Evolutionary conservation across 2,888 invertebrate genomes (phyloP).

Genomic region (Isotomurus palustris): DNA sequence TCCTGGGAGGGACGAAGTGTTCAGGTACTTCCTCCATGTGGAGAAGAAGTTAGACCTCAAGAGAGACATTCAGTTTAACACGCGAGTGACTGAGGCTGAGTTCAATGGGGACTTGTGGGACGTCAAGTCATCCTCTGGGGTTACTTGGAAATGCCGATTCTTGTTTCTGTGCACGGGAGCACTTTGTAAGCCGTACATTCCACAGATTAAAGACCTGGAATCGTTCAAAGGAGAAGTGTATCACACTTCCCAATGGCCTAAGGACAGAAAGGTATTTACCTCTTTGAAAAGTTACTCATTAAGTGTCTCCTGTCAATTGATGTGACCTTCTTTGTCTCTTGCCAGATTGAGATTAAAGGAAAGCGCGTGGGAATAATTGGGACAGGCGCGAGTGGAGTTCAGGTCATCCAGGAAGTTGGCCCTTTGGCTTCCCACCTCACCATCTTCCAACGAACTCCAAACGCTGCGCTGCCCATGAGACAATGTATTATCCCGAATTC

Average conservation of each 20-base stretch:
- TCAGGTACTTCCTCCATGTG: constrained; percentile 2
- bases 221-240: background rate
- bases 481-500: background rate
- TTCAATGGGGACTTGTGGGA: background rate
- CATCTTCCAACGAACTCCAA: constrained; percentile 10
- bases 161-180: constrained; percentile 8
- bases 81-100: constrained; percentile 3
- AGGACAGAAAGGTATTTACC: too few relatives aligned
- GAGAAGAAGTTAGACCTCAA: constrained; percentile 6
- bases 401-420: constrained; percentile 18
- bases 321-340: too few relatives aligned
- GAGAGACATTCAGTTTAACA: constrained; percentile 9
- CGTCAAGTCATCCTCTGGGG: background rate
- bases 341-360: too few relatives aligned
- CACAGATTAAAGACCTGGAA: constrained; percentile 6
- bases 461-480: constrained; percentile 8
- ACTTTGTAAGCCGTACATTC: background rate
- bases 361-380: constrained; percentile 13
- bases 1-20: background rate
- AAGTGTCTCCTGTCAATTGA: too few relatives aligned
- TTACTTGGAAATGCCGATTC: background rate
- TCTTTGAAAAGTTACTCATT: too few relatives aligned
- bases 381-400: constrained; percentile 15
- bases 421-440: constrained; percentile 5
- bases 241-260: constrained; percentile 6